Base-by-base conservation (phyloP, 37 sponge, comb jelly and placozoan genomes). In the Haliclona indistincta region DNA sequence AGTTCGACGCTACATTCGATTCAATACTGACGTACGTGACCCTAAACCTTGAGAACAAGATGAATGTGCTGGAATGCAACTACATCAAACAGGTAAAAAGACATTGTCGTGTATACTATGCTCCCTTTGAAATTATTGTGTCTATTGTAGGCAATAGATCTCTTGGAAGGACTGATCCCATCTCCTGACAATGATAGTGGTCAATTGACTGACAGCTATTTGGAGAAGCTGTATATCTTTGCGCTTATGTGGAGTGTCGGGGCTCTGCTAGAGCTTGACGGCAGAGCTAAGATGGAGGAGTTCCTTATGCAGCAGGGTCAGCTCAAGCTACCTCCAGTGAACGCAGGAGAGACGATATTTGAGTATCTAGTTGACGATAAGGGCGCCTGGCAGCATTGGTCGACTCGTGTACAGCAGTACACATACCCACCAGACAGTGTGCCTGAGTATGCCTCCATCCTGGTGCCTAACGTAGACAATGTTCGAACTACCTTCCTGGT, bases 201-300 rank as follows among this genome's bases (percentile, higher is more conserved):
- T 8, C 76, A 76, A 7, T 39, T 70, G 41, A 15, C 33, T 10
- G 26, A 2, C 11, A 43, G 41, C 7, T 83, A 88, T 61, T 76
- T 98, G 62, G 88, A 88, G 70, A 75, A 85, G n/a, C 75, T 95
- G 25, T 98, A 88, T 42, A 56, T 93, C 1, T 98, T 98, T 81
- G 76, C 93, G 26, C 47, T 98, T n/a, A 98, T 98, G 99, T 98
- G 99, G 99, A 95, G 99, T 75, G 74, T 98, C 33, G 99, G 99
- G 10, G 95, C 95, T 22, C 63, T 94, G 0, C 77, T 95, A 66
- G 99, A 98, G 78, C 70, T 98, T 42, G 88, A 92, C 1, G 93
- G 92, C 54, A 68, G 99, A 74, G 82, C 88, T 36, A 95, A 92
- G 75, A 73, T 98, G 86, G 88, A 98, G 71, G 80, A 61, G 28